A percentile compares a stretch with the other conserved stretches of the same genome.
Conservation (phyloP, 2,797 vertebrate species). For the Xenops minutus region DNA sequence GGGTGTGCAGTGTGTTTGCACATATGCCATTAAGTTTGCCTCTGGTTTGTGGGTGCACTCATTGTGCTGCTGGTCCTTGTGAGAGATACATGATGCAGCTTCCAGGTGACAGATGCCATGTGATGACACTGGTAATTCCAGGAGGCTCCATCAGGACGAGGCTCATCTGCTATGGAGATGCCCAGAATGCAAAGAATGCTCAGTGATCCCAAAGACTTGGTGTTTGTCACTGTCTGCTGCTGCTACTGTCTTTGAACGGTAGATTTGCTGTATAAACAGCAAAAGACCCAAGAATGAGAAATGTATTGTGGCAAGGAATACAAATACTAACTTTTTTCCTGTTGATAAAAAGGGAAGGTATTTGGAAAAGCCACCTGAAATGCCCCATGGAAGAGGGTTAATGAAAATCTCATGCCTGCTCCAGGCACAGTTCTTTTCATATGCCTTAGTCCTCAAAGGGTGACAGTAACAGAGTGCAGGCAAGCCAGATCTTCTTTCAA, state of each 20-base stretch:
- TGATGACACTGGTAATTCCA: background rate
- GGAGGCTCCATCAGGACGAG: background rate
- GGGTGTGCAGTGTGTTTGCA: background rate
- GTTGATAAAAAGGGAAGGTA: background rate
- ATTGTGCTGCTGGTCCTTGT: background rate
- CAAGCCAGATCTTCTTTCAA: background rate
- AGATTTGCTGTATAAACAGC: background rate
- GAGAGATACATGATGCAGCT: background rate
- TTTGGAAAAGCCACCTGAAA: background rate
- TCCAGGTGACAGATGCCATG: background rate
- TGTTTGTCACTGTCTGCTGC: background rate
- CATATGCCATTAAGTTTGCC: background rate
- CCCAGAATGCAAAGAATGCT: background rate
- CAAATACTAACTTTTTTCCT: background rate
- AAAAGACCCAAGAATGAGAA: background rate
- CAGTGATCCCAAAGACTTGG: background rate
- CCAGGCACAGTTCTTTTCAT: background rate
- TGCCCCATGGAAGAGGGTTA: background rate
- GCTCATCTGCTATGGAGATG: background rate
- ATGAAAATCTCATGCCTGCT: background rate
- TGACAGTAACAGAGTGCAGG: background rate
- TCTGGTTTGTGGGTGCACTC: background rate
- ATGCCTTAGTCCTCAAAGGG: background rate
- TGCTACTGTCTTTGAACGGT: background rate
- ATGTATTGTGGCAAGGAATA: background rate